phyloP scores from a whole-genome alignment of 2,113 vertebrate genomes.

The Pedionomus torquatus region DNA sequence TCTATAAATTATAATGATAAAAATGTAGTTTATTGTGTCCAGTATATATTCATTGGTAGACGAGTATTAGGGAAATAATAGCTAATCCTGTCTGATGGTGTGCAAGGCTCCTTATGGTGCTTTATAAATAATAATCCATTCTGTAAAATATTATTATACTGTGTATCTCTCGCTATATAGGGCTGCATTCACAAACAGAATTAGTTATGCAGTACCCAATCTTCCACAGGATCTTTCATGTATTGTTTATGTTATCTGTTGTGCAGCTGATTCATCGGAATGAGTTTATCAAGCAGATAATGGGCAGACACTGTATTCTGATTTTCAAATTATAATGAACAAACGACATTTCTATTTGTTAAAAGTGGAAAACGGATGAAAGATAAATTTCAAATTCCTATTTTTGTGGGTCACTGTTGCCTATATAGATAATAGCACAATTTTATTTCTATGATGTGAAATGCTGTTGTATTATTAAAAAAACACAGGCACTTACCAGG shows the following conservation, averaged over 20 bases:
- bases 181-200: constrained; percentile 10
- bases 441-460: background rate
- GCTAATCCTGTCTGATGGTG: background rate
- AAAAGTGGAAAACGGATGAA: background rate
- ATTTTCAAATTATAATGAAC: background rate
- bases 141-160: background rate
- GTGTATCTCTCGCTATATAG: background rate
- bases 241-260: constrained; percentile 19
- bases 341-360: background rate
- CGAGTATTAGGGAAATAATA: constrained; percentile 10
- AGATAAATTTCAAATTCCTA: background rate
- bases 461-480: background rate
- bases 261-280: constrained; percentile 26
- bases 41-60: background rate
- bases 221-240: background rate
- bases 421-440: background rate
- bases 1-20: background rate
- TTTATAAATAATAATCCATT: background rate
- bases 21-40: background rate
- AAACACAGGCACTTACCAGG: background rate
- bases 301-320: background rate
- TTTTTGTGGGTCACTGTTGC: background rate
- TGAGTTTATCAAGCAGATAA: constrained; percentile 39
- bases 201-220: background rate
- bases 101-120: background rate